Base-by-base conservation (phyloP, 2,888 invertebrate genomes). In the Hirudinaria manillensis region DNA sequence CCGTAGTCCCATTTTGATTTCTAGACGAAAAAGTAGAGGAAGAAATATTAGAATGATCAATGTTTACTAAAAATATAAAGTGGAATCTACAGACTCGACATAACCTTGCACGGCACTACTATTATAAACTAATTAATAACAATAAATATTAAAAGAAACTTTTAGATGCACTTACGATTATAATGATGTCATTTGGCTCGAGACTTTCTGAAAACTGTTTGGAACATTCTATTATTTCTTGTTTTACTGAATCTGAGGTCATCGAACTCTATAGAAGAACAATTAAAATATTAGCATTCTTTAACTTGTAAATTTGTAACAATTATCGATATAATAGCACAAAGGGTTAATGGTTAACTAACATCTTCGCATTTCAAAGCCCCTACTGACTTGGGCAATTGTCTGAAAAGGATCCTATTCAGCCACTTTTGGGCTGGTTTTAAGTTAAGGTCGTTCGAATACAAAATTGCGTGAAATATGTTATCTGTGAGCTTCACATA, bases 401-500 rank as follows among this genome's bases (percentile, higher is more conserved):
- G 32, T 32, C 73, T 56, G 27, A 13, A 34, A 29, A 65, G 36
- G 36, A 73, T 27, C 19, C 65, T 21, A 13, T 65, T 45, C 13
- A 73, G 10, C 34, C 55, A 51, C 0, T 24, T 34, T 56, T 55
- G 55, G n/a, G 55, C 27, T 34, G 27, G 24, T 29, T 27, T 56
- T 27, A 73, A 36, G 21, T 56, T 24, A 21, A 13, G 21, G 21
- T 73, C 65, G 19, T 6, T 19, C 16, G 73, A 65, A 38, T 73
- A 55, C 34, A 68, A 24, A 16, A 70, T 56, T 32, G 24, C 32
- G 24, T n/a, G 21, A 27, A 70, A 53, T 10, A 70, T 16, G 56
- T 75, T 56, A 19, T 73, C 73, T 1, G 73, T 73, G 6, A 73
- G 32, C 29, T 55, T 73, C 56, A 51, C 77, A 78, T 77, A 82